phyloP scores from a whole-genome alignment of 2,797 vertebrate species.

The Sebastes nivosus region DNA sequence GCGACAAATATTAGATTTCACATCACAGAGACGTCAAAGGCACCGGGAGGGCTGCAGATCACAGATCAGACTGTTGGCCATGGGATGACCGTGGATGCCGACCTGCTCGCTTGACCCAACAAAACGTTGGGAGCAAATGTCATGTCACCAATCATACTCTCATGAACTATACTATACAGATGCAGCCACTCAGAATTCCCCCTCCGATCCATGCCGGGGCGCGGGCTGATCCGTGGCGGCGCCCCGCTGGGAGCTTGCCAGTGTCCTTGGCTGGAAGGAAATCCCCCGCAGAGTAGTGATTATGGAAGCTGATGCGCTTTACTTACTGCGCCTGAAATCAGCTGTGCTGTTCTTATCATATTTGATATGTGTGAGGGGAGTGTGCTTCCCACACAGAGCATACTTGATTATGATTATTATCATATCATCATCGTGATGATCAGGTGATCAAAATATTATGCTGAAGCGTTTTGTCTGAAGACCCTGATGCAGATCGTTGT shows the following conservation, averaged over 20 bases:
- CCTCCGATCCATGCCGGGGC: background rate
- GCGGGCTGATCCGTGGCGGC: background rate
- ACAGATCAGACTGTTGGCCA: background rate
- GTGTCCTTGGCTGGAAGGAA: background rate
- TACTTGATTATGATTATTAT: background rate
- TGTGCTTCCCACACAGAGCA: background rate
- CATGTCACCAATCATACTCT: too few species aligned
- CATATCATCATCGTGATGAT: background rate
- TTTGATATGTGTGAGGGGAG: background rate
- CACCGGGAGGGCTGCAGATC: background rate
- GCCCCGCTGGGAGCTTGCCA: background rate
- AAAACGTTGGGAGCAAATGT: too few species aligned
- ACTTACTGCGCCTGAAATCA: background rate
- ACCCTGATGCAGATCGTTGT: background rate
- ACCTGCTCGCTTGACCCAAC: too few species aligned
- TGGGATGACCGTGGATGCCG: too few species aligned
- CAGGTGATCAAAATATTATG: background rate
- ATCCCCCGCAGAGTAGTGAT: background rate
- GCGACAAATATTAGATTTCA: background rate
- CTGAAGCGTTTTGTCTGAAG: background rate
- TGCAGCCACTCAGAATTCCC: too few species aligned
- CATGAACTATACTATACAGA: background rate
- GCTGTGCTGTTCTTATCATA: background rate
- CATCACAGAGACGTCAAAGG: background rate
- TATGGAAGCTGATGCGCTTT: background rate